A percentile compares a stretch with the other conserved stretches of the same genome.
Conservation (phyloP, 1,140 invertebrate genomes). For the Sinella curviseta region DNA sequence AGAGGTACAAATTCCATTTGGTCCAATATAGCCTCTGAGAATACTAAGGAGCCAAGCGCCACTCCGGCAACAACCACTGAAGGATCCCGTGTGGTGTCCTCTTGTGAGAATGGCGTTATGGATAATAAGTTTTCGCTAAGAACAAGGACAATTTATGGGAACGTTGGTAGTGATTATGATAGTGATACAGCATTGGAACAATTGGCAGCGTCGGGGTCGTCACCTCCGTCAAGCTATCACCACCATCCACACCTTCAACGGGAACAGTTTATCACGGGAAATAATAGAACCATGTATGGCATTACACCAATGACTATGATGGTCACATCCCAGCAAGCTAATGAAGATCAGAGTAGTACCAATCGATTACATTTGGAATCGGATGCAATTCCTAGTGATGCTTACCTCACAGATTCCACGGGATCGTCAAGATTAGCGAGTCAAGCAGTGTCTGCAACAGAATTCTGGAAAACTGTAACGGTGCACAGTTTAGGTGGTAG, state of each 20-base stretch:
- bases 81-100: neutral
- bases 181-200: neutral
- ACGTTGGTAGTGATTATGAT: neutral
- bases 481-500: neutral
- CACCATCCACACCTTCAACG: neutral
- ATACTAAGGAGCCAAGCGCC: neutral
- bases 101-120: too few species aligned
- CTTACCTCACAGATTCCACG: too few species aligned
- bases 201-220: neutral
- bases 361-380: too few species aligned
- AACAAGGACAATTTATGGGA: neutral
- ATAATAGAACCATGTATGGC: too few species aligned
- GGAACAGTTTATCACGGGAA: neutral
- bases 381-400: too few species aligned
- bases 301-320: too few species aligned
- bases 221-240: neutral
- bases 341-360: too few species aligned
- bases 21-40: conserved; percentile 11
- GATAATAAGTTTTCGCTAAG: neutral
- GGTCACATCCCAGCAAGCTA: too few species aligned
- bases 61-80: neutral
- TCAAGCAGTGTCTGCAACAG: too few species aligned
- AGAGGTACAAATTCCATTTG: neutral
- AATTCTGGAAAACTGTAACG: too few species aligned
- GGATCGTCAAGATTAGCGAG: too few species aligned